A percentile compares a stretch with the other conserved stretches of the same genome.
These are phyloP conservation scores for Dipodomys spectabilis DNA, from an alignment of 2,113 vertebrate species.

Conservation along the genomic window DNA sequence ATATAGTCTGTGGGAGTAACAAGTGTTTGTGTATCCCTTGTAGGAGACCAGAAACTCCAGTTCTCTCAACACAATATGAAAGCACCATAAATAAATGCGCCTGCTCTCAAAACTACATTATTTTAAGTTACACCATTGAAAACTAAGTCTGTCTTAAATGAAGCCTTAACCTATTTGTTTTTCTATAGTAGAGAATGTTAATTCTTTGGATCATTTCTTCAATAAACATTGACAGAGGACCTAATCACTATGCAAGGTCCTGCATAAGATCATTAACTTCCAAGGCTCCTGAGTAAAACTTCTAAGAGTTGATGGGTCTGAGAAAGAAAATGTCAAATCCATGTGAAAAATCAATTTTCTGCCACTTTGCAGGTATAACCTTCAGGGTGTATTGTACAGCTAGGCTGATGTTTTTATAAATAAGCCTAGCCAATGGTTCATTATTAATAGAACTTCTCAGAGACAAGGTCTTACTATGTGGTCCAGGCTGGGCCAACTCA, in stretches of 20 bases:
- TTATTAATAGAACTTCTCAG: too few species aligned
- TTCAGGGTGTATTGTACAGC: not conserved
- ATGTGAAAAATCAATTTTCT: constrained; percentile 47
- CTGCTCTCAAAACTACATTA: not conserved
- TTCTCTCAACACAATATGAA: not conserved
- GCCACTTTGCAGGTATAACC: not conserved
- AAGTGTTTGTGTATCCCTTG: not conserved
- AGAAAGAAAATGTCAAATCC: constrained; percentile 32
- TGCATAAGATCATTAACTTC: constrained; percentile 39
- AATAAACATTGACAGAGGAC: constrained; percentile 26
- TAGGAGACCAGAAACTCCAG: not conserved
- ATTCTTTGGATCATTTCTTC: constrained; percentile 29
- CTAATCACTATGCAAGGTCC: not conserved
- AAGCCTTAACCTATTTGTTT: not conserved
- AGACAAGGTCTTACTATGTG: not conserved
- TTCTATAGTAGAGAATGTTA: not conserved
- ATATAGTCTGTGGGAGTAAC: not conserved
- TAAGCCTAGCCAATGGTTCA: too few species aligned
- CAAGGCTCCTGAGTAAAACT: not conserved
- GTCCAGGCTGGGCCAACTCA: not conserved
- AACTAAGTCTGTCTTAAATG: constrained; percentile 17
- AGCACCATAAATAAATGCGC: not conserved
- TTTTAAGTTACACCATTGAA: not conserved
- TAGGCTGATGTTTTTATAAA: too few species aligned
- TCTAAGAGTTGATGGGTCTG: constrained; percentile 1